A percentile compares a stretch with the other conserved stretches of the same genome.
Evolutionary conservation across 2,888 invertebrate genomes (phyloP).

Genomic region (Kryphioiulus occultus): DNA sequence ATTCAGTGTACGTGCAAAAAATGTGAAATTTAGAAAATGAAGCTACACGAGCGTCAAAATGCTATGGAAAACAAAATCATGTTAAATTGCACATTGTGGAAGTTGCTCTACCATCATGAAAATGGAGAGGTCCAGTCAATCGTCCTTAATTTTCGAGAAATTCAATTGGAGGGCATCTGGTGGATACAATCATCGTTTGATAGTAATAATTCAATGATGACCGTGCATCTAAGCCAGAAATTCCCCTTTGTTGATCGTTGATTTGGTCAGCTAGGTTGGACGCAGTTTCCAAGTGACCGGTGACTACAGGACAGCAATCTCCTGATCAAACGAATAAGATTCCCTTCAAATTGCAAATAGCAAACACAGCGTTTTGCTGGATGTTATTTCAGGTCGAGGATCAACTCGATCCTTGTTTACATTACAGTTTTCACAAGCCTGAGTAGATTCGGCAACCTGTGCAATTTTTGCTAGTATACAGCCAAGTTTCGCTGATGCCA

Average conservation of each 20-base stretch:
- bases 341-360: background rate
- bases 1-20: too few relatives aligned
- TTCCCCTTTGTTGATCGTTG: background rate
- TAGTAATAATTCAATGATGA: background rate
- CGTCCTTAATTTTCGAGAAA: background rate
- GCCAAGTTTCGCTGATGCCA: background rate
- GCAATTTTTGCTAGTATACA: background rate
- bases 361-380: background rate
- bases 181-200: constrained; percentile 3
- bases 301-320: background rate
- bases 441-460: background rate
- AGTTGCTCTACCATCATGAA: too few relatives aligned
- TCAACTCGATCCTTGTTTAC: background rate
- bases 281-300: background rate
- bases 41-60: too few relatives aligned
- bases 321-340: constrained; percentile 8
- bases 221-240: background rate
- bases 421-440: background rate
- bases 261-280: background rate
- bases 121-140: background rate
- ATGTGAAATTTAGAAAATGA: too few relatives aligned
- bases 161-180: background rate
- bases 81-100: too few relatives aligned
- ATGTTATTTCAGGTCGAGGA: background rate
- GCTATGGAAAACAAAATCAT: too few relatives aligned